Base-by-base conservation (phyloP, 2,113 vertebrate genomes). In the Cariama cristata region DNA sequence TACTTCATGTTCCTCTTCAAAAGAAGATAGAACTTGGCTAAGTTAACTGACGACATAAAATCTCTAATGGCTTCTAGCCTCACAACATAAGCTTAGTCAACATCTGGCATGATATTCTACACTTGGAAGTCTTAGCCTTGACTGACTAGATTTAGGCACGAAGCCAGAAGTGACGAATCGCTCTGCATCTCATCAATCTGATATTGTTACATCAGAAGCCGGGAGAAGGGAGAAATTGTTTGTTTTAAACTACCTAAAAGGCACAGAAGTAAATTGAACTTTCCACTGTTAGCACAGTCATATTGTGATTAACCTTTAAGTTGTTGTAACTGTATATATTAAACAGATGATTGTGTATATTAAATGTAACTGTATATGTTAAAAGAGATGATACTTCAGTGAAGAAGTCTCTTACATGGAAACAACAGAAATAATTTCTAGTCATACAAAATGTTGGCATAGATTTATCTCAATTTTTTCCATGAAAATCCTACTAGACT, bases 31-130 rank as follows among this genome's bases (percentile, higher is more conserved):
- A 95, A 79, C 23, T 94, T 90, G 56, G 13, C 33, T 93, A 91
- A 3, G 6, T 92, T 90, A 86, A 76, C 62, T 86, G 92, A 49
- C 49, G 75, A 96, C 62, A 86, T 27, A 18, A 95, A 95, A 96
- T 92, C 56, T 93, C 58, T 53, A 69, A 88, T 93, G 63, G 73
- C 49, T 93, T 94, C 60, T 81, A 97, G 47, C 38, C 74, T 93
- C 81, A 90, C 79, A 97, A 72, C 45, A 94, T 82, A 94, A 76
- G 67, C 50, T 96, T 96, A 96, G 73, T 97, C 94, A 98, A 97
- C 94, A 97, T 95, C 81, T 95, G 84, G 84, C 55, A 93, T 33
- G 40, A 60, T 93, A 92, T 91, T 96, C 92, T 86, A 90, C 86
- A 86, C 44, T 92, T 59, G n/a, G 53, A 97, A 94, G 55, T 50